These are phyloP conservation scores for Xestia rhomboidea DNA, from an alignment of 2,888 invertebrate species.

Conservation along the genomic window DNA sequence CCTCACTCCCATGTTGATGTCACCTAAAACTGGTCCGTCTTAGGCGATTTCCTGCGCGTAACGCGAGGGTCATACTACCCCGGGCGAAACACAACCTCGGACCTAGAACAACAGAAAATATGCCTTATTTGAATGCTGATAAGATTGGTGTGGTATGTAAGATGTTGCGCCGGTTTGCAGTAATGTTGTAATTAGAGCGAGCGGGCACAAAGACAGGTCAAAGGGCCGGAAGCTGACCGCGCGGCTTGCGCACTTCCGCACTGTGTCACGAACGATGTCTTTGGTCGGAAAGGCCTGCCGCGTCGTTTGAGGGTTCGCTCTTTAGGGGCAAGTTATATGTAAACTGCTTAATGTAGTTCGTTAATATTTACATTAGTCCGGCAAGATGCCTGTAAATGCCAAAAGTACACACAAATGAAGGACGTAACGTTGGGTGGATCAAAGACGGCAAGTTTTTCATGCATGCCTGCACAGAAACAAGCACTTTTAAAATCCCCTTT, in stretches of 20 bases:
- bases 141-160: slow-evolving; percentile 52
- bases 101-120: slow-evolving; percentile 69
- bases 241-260: slow-evolving; percentile 83
- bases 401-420: neutral
- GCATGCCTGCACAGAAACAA: neutral
- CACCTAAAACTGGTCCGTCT: slow-evolving; percentile 79
- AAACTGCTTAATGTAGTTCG: slow-evolving; percentile 34
- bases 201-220: slow-evolving; percentile 83
- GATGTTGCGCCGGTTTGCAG: slow-evolving; percentile 60
- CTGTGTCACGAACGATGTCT: slow-evolving; percentile 80
- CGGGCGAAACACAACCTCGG: slow-evolving; percentile 65
- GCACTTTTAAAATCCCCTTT: neutral
- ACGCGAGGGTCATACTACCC: slow-evolving; percentile 75
- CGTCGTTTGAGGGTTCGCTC: slow-evolving; percentile 73
- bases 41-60: slow-evolving; percentile 82
- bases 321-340: slow-evolving; percentile 59
- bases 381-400: neutral
- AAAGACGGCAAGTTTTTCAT: neutral
- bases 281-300: slow-evolving; percentile 77
- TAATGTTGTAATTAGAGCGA: slow-evolving; percentile 83
- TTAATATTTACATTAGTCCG: slow-evolving; percentile 25
- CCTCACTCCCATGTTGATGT: slow-evolving; percentile 57
- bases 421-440: neutral
- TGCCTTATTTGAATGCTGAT: slow-evolving; percentile 63
- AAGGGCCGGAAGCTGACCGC: slow-evolving; percentile 88